A percentile compares a stretch with the other conserved stretches of the same genome.
These are phyloP conservation scores for Hecatera dysodea DNA, from an alignment of 2,888 invertebrate genomes.

Conservation along the genomic window DNA sequence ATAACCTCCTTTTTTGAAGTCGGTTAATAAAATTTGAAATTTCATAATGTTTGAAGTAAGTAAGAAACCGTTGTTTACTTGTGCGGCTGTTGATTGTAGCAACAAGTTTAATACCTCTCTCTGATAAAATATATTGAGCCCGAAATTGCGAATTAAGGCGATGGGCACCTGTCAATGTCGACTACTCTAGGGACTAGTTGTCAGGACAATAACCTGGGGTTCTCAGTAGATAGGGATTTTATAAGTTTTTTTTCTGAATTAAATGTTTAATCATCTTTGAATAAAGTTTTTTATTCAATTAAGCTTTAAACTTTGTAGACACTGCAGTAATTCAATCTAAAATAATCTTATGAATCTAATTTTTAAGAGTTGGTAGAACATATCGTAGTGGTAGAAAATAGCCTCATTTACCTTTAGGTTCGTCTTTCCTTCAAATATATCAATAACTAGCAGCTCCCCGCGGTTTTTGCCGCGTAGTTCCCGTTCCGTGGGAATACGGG, in stretches of 20 bases:
- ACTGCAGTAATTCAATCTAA: not conserved
- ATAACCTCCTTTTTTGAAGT: no score
- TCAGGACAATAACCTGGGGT: conserved; percentile 11
- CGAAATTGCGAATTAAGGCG: conserved; percentile 36
- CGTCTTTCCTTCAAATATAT: no score
- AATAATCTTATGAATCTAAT: not conserved
- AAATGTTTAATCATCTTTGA: conserved; percentile 6
- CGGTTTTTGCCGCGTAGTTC: no score
- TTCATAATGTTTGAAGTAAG: no score
- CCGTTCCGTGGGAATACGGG: no score
- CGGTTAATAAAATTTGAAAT: no score
- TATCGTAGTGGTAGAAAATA: not conserved
- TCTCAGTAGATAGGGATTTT: not conserved
- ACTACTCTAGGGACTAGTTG: conserved; percentile 1
- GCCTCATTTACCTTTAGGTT: not conserved
- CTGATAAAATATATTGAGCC: conserved; percentile 34
- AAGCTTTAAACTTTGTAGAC: conserved; percentile 5
- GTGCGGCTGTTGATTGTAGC: not conserved
- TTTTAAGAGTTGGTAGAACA: not conserved
- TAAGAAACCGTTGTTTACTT: not conserved
- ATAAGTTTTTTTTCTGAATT: not conserved
- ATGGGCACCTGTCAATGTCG: conserved; percentile 47
- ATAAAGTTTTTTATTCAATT: not conserved
- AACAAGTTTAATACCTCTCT: conserved; percentile 1
- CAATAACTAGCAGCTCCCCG: no score